These are phyloP conservation scores for Tachysurus vachellii DNA, from an alignment of 2,113 vertebrate genomes.

Conservation along the genomic window DNA sequence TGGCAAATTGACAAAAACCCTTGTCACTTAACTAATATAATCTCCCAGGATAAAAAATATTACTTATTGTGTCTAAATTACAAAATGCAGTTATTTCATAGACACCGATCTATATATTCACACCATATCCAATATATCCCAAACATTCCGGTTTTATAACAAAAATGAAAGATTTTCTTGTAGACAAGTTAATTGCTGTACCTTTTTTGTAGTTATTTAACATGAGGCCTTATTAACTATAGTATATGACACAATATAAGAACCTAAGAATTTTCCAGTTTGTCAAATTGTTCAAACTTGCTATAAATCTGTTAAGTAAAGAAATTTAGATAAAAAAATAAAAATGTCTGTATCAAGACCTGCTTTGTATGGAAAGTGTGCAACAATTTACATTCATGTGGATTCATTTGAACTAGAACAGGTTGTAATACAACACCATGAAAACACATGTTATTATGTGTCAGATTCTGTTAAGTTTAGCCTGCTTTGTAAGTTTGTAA, in stretches of 20 bases:
- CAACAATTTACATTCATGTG: constrained; percentile 29
- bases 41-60: not conserved
- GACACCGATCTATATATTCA: constrained; percentile 27
- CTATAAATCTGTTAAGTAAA: not conserved
- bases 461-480: not conserved
- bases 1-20: not conserved
- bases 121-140: constrained; percentile 6
- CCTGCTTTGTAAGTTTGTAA: not conserved
- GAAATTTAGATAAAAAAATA: not conserved
- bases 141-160: constrained; percentile 14
- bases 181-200: not conserved
- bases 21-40: not conserved
- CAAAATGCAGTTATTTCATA: constrained; percentile 1
- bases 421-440: not conserved
- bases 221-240: not conserved
- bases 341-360: no score
- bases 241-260: not conserved
- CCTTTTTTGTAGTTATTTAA: constrained; percentile 2
- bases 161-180: constrained; percentile 22
- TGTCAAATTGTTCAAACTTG: not conserved
- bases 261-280: not conserved
- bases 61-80: not conserved
- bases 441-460: not conserved
- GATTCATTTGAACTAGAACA: not conserved
- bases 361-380: not conserved